These are phyloP conservation scores for Picus viridis DNA, from an alignment of 2,797 vertebrate species.

Conservation along the genomic window DNA sequence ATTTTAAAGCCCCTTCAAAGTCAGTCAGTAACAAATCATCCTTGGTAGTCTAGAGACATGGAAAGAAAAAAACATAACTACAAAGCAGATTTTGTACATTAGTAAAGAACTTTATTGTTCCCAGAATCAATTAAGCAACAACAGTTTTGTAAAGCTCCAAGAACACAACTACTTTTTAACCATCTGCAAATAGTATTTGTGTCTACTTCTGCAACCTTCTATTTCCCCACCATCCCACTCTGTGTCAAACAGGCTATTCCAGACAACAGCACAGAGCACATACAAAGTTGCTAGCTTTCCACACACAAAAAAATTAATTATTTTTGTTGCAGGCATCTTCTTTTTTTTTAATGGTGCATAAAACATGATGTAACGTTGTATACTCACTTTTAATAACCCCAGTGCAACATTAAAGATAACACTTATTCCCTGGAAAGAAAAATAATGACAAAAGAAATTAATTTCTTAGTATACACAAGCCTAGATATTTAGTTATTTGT, in stretches of 20 bases:
- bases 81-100: neutral
- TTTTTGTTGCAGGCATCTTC: neutral
- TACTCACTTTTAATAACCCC: constrained; percentile 92
- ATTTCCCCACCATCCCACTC: neutral
- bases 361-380: neutral
- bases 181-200: neutral
- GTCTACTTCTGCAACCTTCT: neutral
- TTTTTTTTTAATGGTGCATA: neutral
- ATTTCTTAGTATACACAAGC: neutral
- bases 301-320: rapidly evolving
- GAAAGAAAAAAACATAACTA: neutral
- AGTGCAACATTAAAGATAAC: constrained; percentile 98
- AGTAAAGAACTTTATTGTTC: neutral
- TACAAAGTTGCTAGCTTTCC: neutral
- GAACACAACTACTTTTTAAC: neutral
- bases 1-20: constrained; percentile 97
- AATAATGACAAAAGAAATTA: constrained; percentile 18
- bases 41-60: constrained; percentile 89
- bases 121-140: neutral
- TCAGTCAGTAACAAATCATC: constrained; percentile 95
- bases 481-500: neutral
- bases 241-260: neutral
- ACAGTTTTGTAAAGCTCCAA: neutral
- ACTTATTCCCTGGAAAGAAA: constrained; percentile 91
- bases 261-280: neutral